These are phyloP conservation scores for Cyprinodon brontotheroides DNA, from an alignment of 2,113 vertebrate species.

Conservation along the genomic window DNA sequence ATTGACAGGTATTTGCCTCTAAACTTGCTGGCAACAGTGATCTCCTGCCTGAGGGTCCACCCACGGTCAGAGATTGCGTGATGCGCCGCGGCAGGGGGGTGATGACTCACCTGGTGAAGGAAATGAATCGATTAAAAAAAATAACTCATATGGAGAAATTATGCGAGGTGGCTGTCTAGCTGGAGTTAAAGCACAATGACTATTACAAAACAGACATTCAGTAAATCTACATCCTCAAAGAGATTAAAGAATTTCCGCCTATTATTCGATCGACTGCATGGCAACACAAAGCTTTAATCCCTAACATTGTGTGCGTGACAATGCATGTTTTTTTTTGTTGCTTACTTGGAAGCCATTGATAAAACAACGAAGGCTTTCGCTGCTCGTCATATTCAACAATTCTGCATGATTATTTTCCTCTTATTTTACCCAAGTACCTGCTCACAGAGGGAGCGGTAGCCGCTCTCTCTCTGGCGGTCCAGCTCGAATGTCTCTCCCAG, in stretches of 20 bases:
- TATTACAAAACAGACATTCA: not conserved
- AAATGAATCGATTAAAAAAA: not conserved
- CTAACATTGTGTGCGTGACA: not conserved
- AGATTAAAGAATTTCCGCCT: not conserved
- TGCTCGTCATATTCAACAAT: too few relatives aligned
- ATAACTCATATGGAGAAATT: not conserved
- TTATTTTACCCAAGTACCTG: conserved; percentile 79
- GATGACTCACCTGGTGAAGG: conserved; percentile 90
- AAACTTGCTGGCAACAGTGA: conserved; percentile 98
- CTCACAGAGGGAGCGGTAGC: conserved; percentile 93
- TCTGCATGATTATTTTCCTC: conserved; percentile 20
- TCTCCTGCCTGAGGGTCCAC: conserved; percentile 94
- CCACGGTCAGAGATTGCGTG: conserved; percentile 91
- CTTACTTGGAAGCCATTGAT: not conserved
- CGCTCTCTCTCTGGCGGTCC: conserved; percentile 89
- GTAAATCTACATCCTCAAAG: conserved; percentile 2
- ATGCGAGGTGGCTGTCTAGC: too few relatives aligned
- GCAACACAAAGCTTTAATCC: not conserved
- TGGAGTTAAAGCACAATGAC: not conserved
- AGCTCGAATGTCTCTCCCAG: conserved; percentile 95
- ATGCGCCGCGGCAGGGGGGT: conserved; percentile 93
- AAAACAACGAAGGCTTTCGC: not conserved
- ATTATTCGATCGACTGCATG: not conserved
- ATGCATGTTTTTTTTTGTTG: not conserved
- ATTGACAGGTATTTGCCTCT: conserved; percentile 97